These are phyloP conservation scores for Parnassius orleans DNA, from an alignment of 2,888 invertebrate genomes.

Conservation along the genomic window DNA sequence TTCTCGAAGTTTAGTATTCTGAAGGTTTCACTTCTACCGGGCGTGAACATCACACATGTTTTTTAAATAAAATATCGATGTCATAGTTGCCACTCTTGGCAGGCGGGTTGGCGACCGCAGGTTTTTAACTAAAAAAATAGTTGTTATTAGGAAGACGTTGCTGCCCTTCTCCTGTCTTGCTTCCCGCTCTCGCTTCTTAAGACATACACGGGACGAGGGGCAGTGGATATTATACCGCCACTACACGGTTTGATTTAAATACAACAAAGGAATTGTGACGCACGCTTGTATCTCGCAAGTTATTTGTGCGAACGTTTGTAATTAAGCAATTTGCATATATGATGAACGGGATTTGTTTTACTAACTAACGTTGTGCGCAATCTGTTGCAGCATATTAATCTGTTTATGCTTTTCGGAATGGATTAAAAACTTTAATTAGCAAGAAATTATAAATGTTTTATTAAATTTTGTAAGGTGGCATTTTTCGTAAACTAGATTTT, in stretches of 20 bases:
- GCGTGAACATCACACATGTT: too few species aligned
- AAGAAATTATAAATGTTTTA: neutral
- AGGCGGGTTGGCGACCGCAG: too few species aligned
- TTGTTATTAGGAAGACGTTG: too few species aligned
- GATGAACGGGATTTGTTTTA: conserved; percentile 23
- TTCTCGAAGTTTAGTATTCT: too few species aligned
- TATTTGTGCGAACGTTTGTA: conserved; percentile 17
- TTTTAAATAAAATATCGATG: too few species aligned
- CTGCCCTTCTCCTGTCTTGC: too few species aligned
- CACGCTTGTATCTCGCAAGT: conserved; percentile 5
- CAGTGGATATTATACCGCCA: too few species aligned
- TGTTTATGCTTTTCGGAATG: neutral
- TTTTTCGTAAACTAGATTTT: neutral
- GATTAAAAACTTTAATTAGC: neutral
- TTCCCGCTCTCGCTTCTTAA: too few species aligned
- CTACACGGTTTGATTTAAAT: neutral
- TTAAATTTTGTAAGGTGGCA: neutral
- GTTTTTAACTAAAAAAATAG: too few species aligned
- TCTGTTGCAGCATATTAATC: conserved; percentile 8
- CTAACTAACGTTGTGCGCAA: conserved; percentile 20
- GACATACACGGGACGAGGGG: too few species aligned
- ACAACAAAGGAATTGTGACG: conserved; percentile 3
- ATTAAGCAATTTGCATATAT: conserved; percentile 25
- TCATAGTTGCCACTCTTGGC: too few species aligned
- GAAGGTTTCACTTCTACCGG: too few species aligned